These are phyloP conservation scores for Anolis apletophallus DNA, from an alignment of 2,797 vertebrate genomes.

Conservation along the genomic window DNA sequence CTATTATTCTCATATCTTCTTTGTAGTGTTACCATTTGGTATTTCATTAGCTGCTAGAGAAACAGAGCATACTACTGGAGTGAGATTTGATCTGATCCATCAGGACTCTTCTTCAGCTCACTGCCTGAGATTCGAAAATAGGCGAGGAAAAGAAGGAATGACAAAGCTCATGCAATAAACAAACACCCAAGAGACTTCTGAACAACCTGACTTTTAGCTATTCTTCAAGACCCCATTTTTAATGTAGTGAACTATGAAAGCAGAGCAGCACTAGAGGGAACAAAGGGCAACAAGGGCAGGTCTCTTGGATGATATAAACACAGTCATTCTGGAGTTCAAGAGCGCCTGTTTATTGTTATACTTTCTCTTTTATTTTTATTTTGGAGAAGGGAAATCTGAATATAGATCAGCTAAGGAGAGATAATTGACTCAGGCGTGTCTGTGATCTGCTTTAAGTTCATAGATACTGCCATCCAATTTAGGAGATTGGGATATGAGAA, in stretches of 20 bases:
- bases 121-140: background rate
- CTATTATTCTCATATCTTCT: too few relatives aligned
- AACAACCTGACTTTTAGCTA: background rate
- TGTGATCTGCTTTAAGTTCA: background rate
- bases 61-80: background rate
- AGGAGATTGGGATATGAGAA: background rate
- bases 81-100: background rate
- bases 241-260: background rate
- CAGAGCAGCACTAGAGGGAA: background rate
- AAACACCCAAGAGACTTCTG: background rate
- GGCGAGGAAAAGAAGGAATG: background rate
- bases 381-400: background rate
- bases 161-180: background rate
- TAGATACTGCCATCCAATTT: background rate
- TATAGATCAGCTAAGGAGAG: background rate
- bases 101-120: background rate
- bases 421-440: background rate
- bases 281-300: background rate
- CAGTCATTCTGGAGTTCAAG: rapidly evolving
- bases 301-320: background rate
- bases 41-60: background rate
- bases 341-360: background rate
- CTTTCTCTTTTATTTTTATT: background rate
- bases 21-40: too few relatives aligned
- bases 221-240: background rate